A percentile compares a stretch with the other conserved stretches of the same genome.
Evolutionary conservation across 1,140 invertebrate genomes (phyloP).

Genomic region (Brachionus koreanus): DNA sequence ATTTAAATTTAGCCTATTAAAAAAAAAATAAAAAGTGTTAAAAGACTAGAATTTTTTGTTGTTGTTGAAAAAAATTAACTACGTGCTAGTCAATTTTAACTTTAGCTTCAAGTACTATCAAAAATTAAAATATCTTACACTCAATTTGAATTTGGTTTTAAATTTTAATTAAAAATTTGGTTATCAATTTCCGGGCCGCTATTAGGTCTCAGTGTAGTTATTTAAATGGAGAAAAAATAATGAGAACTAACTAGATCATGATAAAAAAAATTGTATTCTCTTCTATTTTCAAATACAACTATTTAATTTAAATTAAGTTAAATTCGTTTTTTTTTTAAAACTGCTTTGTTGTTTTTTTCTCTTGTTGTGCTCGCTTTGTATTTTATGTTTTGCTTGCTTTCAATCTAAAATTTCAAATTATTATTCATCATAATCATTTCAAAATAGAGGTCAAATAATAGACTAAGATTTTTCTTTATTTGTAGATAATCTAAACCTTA

Average conservation of each 20-base stretch:
- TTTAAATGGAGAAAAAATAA: not conserved
- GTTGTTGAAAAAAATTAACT: not conserved
- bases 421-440: conserved; percentile 21
- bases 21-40: not conserved
- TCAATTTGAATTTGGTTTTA: not conserved
- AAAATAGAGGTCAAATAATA: conserved; percentile 19
- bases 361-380: not conserved
- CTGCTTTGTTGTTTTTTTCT: conserved; percentile 30
- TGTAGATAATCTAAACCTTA: conserved; percentile 19
- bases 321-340: conserved; percentile 1
- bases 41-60: not conserved
- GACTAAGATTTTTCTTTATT: not conserved
- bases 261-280: conserved; percentile 2
- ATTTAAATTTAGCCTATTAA: not conserved
- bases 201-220: not conserved
- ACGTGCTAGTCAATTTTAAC: not conserved
- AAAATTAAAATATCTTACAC: not conserved
- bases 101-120: not conserved
- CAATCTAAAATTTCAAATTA: conserved; percentile 22
- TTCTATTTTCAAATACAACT: not conserved
- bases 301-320: conserved; percentile 36
- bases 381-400: not conserved
- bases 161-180: not conserved
- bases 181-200: conserved; percentile 9
- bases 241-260: conserved; percentile 11